Evolutionary conservation across 2,113 vertebrate species (phyloP).

Genomic region (Beaufortia kweichowensis): DNA sequence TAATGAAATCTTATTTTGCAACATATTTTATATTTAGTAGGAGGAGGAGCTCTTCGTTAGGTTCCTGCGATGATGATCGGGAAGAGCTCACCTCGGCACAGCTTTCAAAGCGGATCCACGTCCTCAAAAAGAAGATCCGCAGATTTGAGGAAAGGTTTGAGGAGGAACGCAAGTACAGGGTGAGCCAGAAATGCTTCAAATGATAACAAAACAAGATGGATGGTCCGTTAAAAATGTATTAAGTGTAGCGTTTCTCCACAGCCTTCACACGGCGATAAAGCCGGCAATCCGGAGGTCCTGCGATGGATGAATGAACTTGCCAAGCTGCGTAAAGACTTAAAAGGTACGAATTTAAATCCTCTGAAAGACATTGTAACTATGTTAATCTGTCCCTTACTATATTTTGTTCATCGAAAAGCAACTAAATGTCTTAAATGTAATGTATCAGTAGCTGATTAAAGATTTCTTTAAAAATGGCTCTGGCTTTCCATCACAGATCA

Average conservation of each 20-base stretch:
- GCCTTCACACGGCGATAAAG: slow-evolving; percentile 97
- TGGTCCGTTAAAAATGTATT: no score
- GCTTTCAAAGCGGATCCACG: slow-evolving; percentile 91
- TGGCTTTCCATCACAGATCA: slow-evolving; percentile 72
- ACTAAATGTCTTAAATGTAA: not conserved
- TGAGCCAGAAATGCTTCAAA: slow-evolving; percentile 60
- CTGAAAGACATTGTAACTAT: slow-evolving; percentile 21
- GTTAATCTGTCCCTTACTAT: slow-evolving; percentile 49
- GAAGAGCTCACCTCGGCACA: slow-evolving; percentile 88
- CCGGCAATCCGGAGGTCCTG: slow-evolving; percentile 89
- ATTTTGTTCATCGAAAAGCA: slow-evolving; percentile 18
- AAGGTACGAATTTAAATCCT: slow-evolving; percentile 76
- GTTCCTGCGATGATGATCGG: slow-evolving; percentile 87
- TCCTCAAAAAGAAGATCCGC: slow-evolving; percentile 94
- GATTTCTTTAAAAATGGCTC: not conserved
- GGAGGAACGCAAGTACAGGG: slow-evolving; percentile 94
- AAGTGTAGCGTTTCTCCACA: slow-evolving; percentile 57
- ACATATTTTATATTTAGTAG: slow-evolving; percentile 71
- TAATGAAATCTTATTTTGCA: no score
- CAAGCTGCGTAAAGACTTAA: slow-evolving; percentile 90
- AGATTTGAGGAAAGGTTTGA: slow-evolving; percentile 93
- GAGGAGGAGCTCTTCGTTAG: slow-evolving; percentile 89
- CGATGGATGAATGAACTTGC: slow-evolving; percentile 95
- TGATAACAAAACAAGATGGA: no score
- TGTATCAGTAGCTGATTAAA: not conserved